Conservation (phyloP, 2,888 invertebrate species). For the Agelastica alni region DNA sequence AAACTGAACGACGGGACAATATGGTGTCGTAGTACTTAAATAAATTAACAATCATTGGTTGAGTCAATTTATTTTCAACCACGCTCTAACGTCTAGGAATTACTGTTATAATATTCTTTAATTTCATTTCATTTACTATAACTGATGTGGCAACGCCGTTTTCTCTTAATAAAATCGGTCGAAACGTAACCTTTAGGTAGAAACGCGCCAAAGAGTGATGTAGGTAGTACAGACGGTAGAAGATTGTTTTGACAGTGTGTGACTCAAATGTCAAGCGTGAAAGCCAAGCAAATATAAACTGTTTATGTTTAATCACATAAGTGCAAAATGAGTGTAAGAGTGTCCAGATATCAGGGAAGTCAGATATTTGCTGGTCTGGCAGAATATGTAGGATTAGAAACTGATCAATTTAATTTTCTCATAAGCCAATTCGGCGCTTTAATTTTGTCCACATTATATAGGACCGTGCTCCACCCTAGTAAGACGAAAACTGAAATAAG, state of each 20-base stretch:
- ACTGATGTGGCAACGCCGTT: constrained; percentile 6
- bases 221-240: not conserved
- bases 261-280: constrained; percentile 21
- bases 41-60: too few species aligned
- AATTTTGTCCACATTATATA: constrained; percentile 72
- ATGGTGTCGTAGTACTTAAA: too few species aligned
- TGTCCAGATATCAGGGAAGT: constrained; percentile 68
- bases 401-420: constrained; percentile 87
- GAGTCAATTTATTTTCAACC: too few species aligned
- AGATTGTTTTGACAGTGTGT: constrained; percentile 11
- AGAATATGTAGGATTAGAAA: constrained; percentile 69
- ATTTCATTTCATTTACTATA: too few species aligned
- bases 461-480: constrained; percentile 74
- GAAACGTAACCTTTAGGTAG: constrained; percentile 9
- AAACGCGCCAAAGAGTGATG: not conserved
- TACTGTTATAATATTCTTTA: too few species aligned
- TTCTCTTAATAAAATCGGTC: constrained; percentile 19
- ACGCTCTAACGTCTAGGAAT: too few species aligned
- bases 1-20: too few species aligned
- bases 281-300: constrained; percentile 5
- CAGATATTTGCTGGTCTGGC: constrained; percentile 71
- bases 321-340: constrained; percentile 40
- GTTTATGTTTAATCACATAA: not conserved
- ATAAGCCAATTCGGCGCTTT: constrained; percentile 81
- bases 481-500: constrained; percentile 70